Base-by-base conservation (phyloP, 1,140 invertebrate genomes). In the Lordiphosa stackelbergi region DNA sequence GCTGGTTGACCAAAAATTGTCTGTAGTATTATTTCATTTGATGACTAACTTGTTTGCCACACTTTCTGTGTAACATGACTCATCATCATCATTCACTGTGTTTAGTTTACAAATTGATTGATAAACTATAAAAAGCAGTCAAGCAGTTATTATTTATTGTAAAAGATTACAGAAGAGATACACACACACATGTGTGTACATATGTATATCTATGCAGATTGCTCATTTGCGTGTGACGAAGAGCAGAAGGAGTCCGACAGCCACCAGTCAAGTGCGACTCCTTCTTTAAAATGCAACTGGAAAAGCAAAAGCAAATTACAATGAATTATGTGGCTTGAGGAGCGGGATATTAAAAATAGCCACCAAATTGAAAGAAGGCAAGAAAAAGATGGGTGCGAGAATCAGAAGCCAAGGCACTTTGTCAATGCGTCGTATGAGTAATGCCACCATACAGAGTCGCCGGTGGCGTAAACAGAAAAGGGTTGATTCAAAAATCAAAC, bases 301-400 rank as follows among this genome's bases (percentile, higher is more conserved):
- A 61, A 59, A 71, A 71, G 51, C 34, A 56, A 74, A 72, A 63
- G 72, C 75, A 81, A 83, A 77, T 81, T 81, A 77, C 77, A 69
- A 61, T 83, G 77, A 81, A 84, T 84, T 81, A 83, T 81, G 77
- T 70, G 69, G 73, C 65, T 79, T 77, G 64, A 53, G 52, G 11
- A 45, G 42, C n/a, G 28, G 24, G 11, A 46, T 65, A 83, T 81
- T 83, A 81, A 83, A 81, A 81, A 81, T 83, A 81, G 58, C 72
- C 68, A 46, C 62, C 57, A 13, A 48, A 49, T 19, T 42, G n/a
- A 22, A 51, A 41, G 19, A 31, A 51, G 24, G n/a, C n/a, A 28
- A 41, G 38, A 47, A 35, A 5, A 42, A 6, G 16, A 34, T 7
- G 28, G 28, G 28, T 8, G 4, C 24, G 31, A 46, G 22, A 13